Base-by-base conservation (phyloP, 2,888 invertebrate genomes). In the Drosophila mulleri region DNA sequence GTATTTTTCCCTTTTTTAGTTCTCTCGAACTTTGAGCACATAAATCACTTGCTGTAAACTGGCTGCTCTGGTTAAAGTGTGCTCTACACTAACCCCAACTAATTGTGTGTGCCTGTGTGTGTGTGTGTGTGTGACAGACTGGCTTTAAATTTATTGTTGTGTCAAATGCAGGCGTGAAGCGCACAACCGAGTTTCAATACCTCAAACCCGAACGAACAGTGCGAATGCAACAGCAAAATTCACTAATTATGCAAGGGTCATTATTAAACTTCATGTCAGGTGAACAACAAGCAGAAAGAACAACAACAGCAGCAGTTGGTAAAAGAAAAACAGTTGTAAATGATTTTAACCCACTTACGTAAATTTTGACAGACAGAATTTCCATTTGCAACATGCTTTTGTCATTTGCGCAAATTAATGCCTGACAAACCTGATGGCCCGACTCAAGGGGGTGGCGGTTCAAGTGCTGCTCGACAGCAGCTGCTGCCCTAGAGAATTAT, bases 311-410 rank as follows among this genome's bases (percentile, higher is more conserved):
- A 66, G 26, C 45, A 53, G 32, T 29, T 65, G 66, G 53, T 23
- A 26, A 37, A 44, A 35, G 64, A 59, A 56, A 53, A 71, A 69
- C 78, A 79, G 73, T 76, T 80, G 75, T 67, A 83, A 85, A 85
- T 88, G 83, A 80, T 67, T 85, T 84, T 68, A 69, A 78, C 80
- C 74, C 83, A 77, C 76, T 82, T 82, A 65, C 62, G 67, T 60
- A 71, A 63, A 74, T 61, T 85, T 88, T 88, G 83, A 88, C 80
- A 72, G 83, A 85, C 85, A 83, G 72, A 63, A 70, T 77, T 82
- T 85, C 83, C 88, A 78, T 78, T 82, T 75, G 83, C 81, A 86
- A 88, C 83, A 88, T 83, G 83, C 86, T 84, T 84, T 84, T 88
- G 83, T 88, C 83, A 84, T 84, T 84, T 88, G 75, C 67, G 64